These are phyloP conservation scores for Gastrophryne carolinensis DNA, from an alignment of 2,797 vertebrate species.

Conservation along the genomic window DNA sequence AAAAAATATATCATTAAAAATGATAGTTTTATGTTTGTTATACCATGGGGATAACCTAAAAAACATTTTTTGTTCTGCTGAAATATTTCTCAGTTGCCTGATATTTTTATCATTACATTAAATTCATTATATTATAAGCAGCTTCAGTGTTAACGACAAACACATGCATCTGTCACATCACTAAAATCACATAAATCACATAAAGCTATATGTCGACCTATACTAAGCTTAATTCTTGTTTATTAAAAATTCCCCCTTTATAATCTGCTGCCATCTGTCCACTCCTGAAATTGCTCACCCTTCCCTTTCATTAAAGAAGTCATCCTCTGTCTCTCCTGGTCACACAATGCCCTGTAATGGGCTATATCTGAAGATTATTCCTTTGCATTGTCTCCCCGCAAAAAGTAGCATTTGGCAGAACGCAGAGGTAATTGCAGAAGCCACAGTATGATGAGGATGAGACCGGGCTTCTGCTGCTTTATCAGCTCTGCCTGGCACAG, in stretches of 20 bases:
- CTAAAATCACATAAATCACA: no score
- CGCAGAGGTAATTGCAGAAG: constrained; percentile 20
- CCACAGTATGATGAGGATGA: background rate
- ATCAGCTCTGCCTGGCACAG: background rate
- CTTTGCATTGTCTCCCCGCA: constrained; percentile 28
- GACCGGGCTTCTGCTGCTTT: constrained; percentile 14
- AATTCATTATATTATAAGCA: no score
- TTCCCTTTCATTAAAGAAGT: constrained; percentile 39
- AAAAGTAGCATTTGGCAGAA: constrained; percentile 35
- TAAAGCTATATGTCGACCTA: no score
- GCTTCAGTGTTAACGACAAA: no score
- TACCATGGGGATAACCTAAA: no score
- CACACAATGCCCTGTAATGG: constrained; percentile 36
- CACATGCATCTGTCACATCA: no score
- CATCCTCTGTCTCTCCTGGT: constrained; percentile 46
- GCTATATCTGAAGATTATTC: constrained; percentile 45
- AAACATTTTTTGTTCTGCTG: no score
- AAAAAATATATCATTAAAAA: no score
- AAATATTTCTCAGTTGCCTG: no score
- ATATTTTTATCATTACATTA: no score
- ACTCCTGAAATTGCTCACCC: constrained; percentile 34
- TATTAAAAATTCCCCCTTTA: background rate
- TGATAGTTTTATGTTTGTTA: no score
- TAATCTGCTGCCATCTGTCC: constrained; percentile 41
- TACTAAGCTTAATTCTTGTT: background rate